Evolutionary conservation across 2,797 vertebrate species (phyloP).

Genomic region (Eulemur coronatus): DNA sequence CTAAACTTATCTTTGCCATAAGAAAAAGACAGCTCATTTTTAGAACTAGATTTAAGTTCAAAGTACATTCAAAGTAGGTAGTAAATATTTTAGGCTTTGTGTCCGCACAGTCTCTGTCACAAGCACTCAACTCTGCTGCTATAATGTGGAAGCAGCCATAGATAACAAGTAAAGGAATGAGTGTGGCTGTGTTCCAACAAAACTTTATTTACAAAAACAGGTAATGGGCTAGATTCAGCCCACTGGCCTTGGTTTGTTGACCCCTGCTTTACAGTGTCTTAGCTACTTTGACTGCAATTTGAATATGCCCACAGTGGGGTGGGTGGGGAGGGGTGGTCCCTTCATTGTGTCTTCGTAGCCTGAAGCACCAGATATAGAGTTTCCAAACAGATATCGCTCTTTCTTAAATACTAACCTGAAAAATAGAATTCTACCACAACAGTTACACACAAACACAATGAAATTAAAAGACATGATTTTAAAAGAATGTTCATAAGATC

Average conservation of each 20-base stretch:
- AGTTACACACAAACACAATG: background rate
- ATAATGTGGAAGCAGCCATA: too few species aligned
- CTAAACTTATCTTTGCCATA: slow-evolving; percentile 2
- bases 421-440: background rate
- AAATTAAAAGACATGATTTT: slow-evolving; percentile 8
- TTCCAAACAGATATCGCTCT: background rate
- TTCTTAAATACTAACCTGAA: background rate
- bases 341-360: background rate
- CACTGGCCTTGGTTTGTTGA: background rate
- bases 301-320: background rate
- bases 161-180: background rate
- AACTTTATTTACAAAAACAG: background rate
- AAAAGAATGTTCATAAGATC: background rate
- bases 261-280: background rate
- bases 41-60: background rate
- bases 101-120: background rate
- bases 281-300: background rate
- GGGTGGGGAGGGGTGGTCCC: background rate
- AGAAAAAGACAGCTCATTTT: slow-evolving; percentile 19
- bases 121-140: background rate
- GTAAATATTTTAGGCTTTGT: background rate
- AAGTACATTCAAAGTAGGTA: background rate
- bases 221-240: background rate
- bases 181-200: background rate
- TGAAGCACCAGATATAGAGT: background rate